Conservation (phyloP, 2,113 vertebrate genomes). For the Monopterus albus region DNA sequence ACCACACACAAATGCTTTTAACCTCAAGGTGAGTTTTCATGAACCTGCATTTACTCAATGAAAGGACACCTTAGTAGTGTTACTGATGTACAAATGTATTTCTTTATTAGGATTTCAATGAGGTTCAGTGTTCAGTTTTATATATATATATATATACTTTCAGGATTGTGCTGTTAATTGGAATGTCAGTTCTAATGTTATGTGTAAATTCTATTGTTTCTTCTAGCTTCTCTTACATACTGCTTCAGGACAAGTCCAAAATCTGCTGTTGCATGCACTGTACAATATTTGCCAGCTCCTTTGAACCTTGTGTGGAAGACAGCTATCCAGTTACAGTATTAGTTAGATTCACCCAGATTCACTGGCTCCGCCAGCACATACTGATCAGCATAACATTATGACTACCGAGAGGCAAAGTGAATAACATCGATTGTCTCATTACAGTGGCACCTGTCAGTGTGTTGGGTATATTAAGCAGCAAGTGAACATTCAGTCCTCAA, state of each 20-base stretch:
- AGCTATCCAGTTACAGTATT: neutral
- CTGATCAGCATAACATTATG: no score
- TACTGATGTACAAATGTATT: no score
- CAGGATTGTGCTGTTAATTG: neutral
- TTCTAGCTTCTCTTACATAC: neutral
- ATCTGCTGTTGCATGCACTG: no score
- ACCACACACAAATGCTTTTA: no score
- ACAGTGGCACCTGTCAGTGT: no score
- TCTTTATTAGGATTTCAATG: neutral
- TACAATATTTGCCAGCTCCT: neutral
- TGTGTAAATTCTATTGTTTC: neutral
- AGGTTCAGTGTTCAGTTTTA: neutral
- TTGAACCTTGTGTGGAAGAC: neutral
- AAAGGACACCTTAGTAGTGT: neutral
- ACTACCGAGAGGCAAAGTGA: no score
- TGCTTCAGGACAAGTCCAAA: neutral
- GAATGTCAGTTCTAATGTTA: conserved; percentile 6
- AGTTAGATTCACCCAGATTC: neutral
- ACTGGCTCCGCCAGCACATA: no score
- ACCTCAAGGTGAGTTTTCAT: neutral
- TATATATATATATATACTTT: no score
- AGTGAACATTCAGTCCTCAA: no score
- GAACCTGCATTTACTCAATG: neutral
- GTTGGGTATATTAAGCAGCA: no score
- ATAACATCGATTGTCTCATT: no score